A percentile compares a stretch with the other conserved stretches of the same genome.
Conservation (phyloP, 1,140 invertebrate species). For the Achatina immaculata region DNA sequence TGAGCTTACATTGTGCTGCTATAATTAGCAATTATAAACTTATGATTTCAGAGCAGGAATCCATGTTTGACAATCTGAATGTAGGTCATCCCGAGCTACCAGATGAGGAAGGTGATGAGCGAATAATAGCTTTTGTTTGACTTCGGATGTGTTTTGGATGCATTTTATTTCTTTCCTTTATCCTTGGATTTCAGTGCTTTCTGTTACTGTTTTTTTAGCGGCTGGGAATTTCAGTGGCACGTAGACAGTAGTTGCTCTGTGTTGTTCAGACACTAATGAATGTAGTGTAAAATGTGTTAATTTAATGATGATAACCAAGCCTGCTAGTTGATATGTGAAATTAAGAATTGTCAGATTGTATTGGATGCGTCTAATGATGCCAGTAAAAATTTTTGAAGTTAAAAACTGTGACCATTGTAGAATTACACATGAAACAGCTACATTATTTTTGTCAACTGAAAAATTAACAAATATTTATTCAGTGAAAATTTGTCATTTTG, state of each 20-base stretch:
- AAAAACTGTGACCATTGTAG: too few species aligned
- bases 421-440: too few species aligned
- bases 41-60: slow-evolving; percentile 36
- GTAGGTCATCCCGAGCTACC: slow-evolving; percentile 16
- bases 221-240: not conserved
- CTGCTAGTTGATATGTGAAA: too few species aligned
- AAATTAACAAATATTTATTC: too few species aligned
- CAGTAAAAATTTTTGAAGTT: too few species aligned
- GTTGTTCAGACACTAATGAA: too few species aligned
- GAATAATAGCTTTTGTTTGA: slow-evolving; percentile 28
- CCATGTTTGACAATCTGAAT: slow-evolving; percentile 30
- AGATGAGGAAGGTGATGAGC: slow-evolving; percentile 25
- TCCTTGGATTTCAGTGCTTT: not conserved
- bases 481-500: too few species aligned
- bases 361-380: too few species aligned
- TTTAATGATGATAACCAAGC: too few species aligned
- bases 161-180: slow-evolving; percentile 19
- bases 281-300: too few species aligned
- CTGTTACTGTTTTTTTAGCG: not conserved
- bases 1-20: not conserved
- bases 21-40: not conserved
- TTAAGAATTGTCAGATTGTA: too few species aligned
- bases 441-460: too few species aligned
- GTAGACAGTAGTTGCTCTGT: not conserved
- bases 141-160: not conserved